Conservation (phyloP, 2,113 vertebrate species). For the Tragulus kanchil region DNA sequence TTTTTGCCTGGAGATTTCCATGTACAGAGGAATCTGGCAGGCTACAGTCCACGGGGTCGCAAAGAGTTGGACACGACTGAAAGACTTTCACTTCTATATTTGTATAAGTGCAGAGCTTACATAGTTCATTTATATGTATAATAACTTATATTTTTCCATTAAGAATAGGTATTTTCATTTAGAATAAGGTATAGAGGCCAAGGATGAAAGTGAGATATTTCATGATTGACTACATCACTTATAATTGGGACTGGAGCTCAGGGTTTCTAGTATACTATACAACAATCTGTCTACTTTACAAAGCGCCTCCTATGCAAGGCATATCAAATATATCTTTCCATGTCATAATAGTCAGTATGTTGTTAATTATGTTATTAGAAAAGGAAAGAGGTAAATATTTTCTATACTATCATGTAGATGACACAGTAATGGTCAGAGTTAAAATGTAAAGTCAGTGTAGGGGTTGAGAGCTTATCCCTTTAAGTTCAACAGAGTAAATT, state of each 20-base stretch:
- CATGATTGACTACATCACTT: not conserved
- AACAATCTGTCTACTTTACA: not conserved
- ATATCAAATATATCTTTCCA: not conserved
- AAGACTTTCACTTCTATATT: not conserved
- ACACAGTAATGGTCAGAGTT: not conserved
- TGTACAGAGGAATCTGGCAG: too few species aligned
- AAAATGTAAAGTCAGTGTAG: not conserved
- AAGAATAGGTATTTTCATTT: not conserved
- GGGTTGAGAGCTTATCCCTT: not conserved
- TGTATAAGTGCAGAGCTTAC: not conserved
- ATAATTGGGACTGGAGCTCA: not conserved
- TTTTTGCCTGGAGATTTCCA: too few species aligned
- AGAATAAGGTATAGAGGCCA: not conserved
- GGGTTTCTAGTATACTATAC: not conserved
- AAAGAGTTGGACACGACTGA: too few species aligned
- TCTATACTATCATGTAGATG: not conserved
- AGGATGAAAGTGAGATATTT: conserved; percentile 15
- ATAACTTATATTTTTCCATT: not conserved
- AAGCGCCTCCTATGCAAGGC: not conserved
- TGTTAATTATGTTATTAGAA: not conserved
- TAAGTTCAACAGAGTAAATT: not conserved
- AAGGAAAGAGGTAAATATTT: not conserved
- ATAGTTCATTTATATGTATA: not conserved
- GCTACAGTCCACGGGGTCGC: too few species aligned
- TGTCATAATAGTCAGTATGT: not conserved